Evolutionary conservation across 2,797 vertebrate species (phyloP).

Genomic region (Staurois parvus): DNA sequence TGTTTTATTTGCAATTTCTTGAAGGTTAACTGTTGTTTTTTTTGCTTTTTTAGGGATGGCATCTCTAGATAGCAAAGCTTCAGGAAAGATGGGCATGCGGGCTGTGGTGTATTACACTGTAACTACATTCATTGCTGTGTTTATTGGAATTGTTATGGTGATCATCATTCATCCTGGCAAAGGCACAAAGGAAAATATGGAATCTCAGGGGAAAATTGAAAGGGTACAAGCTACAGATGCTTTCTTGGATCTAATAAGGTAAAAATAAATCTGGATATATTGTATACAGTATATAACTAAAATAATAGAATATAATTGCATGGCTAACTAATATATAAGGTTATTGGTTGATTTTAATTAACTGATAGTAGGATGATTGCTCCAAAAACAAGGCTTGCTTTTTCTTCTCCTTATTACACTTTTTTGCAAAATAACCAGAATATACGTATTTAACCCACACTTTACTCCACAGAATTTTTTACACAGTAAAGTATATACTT

Average conservation of each 20-base stretch:
- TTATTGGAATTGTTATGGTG: slow-evolving; percentile 93
- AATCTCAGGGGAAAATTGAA: slow-evolving; percentile 82
- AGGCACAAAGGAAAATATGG: slow-evolving; percentile 86
- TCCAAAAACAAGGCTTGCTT: too few relatives aligned
- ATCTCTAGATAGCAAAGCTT: slow-evolving; percentile 91
- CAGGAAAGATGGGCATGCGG: slow-evolving; percentile 90
- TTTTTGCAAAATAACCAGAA: too few relatives aligned
- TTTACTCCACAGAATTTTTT: too few relatives aligned
- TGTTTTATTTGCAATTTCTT: neutral
- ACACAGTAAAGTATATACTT: too few relatives aligned
- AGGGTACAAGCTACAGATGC: slow-evolving; percentile 90
- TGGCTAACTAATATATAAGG: too few relatives aligned
- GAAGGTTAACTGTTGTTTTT: neutral
- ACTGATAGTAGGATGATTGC: too few relatives aligned
- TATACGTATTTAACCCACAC: too few relatives aligned
- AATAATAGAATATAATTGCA: too few relatives aligned
- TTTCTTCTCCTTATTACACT: too few relatives aligned
- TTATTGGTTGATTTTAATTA: too few relatives aligned
- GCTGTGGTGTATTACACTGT: slow-evolving; percentile 94
- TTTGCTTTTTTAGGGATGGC: slow-evolving; percentile 84
- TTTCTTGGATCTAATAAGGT: slow-evolving; percentile 95
- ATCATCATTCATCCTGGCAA: slow-evolving; percentile 91
- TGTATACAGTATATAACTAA: too few relatives aligned
- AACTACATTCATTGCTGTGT: slow-evolving; percentile 93
- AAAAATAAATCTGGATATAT: neutral